These are phyloP conservation scores for Muntiacus reevesi DNA, from an alignment of 2,113 vertebrate species.

Conservation along the genomic window DNA sequence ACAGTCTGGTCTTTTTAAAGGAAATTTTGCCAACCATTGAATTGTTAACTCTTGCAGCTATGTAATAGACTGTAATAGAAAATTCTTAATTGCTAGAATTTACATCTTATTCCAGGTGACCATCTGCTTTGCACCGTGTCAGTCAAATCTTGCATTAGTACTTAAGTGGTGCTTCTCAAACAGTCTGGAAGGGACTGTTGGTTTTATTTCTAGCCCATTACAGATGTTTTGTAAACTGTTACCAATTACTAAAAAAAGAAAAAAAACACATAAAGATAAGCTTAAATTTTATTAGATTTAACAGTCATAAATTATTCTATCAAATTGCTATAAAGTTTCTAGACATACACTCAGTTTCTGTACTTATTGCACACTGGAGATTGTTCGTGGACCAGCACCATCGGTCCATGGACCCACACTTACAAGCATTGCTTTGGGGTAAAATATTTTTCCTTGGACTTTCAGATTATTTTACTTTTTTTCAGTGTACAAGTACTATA, in stretches of 20 bases:
- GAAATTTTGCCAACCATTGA: background rate
- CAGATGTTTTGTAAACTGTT: background rate
- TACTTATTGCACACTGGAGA: background rate
- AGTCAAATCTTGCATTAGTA: background rate
- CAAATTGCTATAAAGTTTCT: background rate
- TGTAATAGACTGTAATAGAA: background rate
- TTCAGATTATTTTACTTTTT: conserved; percentile 22
- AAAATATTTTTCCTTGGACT: conserved; percentile 8
- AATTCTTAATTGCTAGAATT: background rate
- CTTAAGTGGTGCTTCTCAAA: background rate
- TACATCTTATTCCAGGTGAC: background rate
- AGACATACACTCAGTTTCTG: background rate
- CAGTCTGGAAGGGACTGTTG: background rate
- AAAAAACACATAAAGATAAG: background rate
- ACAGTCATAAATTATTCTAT: background rate
- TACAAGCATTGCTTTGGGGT: background rate
- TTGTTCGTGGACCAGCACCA: background rate
- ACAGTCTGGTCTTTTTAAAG: background rate
- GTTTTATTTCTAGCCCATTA: background rate
- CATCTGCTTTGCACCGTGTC: background rate
- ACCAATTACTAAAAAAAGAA: background rate
- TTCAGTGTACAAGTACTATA: background rate
- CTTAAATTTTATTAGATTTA: conserved; percentile 38
- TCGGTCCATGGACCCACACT: background rate
- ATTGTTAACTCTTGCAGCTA: background rate